A percentile compares a stretch with the other conserved stretches of the same genome.
Conservation (phyloP, 1,140 invertebrate species). For the Drosophila tristis region DNA sequence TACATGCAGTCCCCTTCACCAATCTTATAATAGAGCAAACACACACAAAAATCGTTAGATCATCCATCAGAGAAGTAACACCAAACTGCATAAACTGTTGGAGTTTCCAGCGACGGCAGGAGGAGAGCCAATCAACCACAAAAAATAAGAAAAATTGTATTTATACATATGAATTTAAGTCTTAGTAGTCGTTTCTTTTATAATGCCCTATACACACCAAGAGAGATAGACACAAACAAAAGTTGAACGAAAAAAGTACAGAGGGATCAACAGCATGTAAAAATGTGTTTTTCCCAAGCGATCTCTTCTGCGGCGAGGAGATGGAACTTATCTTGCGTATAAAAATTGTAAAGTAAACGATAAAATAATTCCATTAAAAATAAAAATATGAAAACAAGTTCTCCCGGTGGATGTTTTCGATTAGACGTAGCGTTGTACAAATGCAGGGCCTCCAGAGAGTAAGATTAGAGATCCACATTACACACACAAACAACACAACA, state of each 20-base stretch:
- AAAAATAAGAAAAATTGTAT: conserved; percentile 69
- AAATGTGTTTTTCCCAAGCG: conserved; percentile 7
- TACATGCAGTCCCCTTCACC: too few species aligned
- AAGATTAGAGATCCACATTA: conserved; percentile 11
- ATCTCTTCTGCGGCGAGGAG: conserved; percentile 16
- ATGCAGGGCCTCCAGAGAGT: neutral
- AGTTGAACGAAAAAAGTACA: conserved; percentile 18
- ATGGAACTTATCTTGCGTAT: conserved; percentile 54
- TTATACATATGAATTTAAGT: conserved; percentile 80
- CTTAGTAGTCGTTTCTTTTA: conserved; percentile 75
- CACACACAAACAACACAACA: conserved; percentile 22
- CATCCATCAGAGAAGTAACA: too few species aligned
- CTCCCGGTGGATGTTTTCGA: conserved; percentile 31
- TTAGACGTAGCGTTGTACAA: conserved; percentile 18
- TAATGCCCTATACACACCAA: conserved; percentile 54
- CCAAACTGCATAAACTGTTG: conserved; percentile 7
- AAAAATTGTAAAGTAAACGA: conserved; percentile 72
- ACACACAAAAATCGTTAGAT: too few species aligned
- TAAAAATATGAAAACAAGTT: conserved; percentile 49
- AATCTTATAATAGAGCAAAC: too few species aligned
- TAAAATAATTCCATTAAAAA: conserved; percentile 81
- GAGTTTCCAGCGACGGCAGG: conserved; percentile 9
- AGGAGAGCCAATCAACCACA: conserved; percentile 26
- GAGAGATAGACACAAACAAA: conserved; percentile 31
- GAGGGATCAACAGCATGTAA: conserved; percentile 3